Evolutionary conservation across 92 coral and sea anemone genomes (phyloP), one percentile per base, ranked within the genome.

Genomic region (Palythoa grandis): DNA sequence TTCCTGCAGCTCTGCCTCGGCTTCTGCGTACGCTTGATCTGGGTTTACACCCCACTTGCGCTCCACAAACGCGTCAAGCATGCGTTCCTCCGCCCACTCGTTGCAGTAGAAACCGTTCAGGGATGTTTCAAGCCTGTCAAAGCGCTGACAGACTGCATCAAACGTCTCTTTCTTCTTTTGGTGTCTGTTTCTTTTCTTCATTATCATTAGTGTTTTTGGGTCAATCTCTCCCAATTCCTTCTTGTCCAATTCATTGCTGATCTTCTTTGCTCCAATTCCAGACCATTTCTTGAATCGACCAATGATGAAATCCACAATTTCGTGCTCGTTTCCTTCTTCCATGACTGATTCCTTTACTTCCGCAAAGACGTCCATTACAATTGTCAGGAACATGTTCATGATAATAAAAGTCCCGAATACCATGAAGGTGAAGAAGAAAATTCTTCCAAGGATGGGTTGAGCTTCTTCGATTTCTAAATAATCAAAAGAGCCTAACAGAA

Each of bases 341-440:
- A 86, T 89, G 0, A 91, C 76, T 77, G 83, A 63, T 14, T 84
- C 93, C 84, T 94, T 92, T 67, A 96, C 98, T 69, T 92, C 94
- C 11, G 93, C 88, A 78, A 96, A 96, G 72, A 92, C 93, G 72
- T 96, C 98, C 80, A 96, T 88, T 23, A 96, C 93, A 48, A 96
- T 91, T 37, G 96, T 93, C 12, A 94, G 88, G 79, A 96, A 93
- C 95, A 96, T 91, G 86, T 96, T 96, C 92, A 94, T 94, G 72
- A 96, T 80, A 58, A 96, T 91, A 56, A 96, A 94, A 60, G 89
- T 92, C 8, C 98, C 98, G 61, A 93, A 92, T 74, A 96, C 95
- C 98, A 96, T 92, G 61, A 93, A 85, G 47, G 96, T 79, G 88
- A 96, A 96, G 86, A 96, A 90, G 86, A 94, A 96, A 47, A 94